Evolutionary conservation across 2,888 invertebrate genomes (phyloP).

Genomic region (Torymus tubicola): DNA sequence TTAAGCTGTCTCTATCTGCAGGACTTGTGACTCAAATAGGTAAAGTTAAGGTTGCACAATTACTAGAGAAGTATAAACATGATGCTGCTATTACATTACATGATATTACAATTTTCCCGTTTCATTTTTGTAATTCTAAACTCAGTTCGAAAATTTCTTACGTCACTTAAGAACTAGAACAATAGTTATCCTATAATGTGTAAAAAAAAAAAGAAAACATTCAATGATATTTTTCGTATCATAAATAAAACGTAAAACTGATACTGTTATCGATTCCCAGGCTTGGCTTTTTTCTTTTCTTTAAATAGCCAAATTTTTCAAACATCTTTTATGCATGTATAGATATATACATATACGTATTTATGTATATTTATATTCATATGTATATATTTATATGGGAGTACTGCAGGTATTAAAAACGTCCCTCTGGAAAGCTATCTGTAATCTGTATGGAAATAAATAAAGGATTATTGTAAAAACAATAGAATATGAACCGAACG

Average conservation of each 20-base stretch:
- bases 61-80: constrained; percentile 37
- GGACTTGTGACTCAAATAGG: constrained; percentile 41
- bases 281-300: constrained; percentile 53
- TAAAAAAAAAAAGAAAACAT: constrained; percentile 50
- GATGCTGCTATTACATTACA: constrained; percentile 36
- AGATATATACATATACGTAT: constrained; percentile 58
- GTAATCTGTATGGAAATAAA: constrained; percentile 76
- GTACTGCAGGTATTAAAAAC: constrained; percentile 74
- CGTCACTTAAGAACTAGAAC: constrained; percentile 61
- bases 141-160: constrained; percentile 48
- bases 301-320: constrained; percentile 52
- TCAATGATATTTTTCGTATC: constrained; percentile 47
- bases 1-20: constrained; percentile 44
- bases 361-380: constrained; percentile 58
- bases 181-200: constrained; percentile 62
- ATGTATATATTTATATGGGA: constrained; percentile 62
- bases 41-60: constrained; percentile 48
- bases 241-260: constrained; percentile 55
- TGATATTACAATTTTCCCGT: constrained; percentile 30
- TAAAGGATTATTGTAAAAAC: constrained; percentile 72
- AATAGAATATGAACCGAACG: constrained; percentile 52
- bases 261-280: constrained; percentile 51
- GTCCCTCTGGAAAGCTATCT: constrained; percentile 75
- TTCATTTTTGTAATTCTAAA: constrained; percentile 41
- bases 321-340: constrained; percentile 50